Base-by-base conservation (phyloP, 2,797 vertebrate genomes). In the Alauda arvensis region DNA sequence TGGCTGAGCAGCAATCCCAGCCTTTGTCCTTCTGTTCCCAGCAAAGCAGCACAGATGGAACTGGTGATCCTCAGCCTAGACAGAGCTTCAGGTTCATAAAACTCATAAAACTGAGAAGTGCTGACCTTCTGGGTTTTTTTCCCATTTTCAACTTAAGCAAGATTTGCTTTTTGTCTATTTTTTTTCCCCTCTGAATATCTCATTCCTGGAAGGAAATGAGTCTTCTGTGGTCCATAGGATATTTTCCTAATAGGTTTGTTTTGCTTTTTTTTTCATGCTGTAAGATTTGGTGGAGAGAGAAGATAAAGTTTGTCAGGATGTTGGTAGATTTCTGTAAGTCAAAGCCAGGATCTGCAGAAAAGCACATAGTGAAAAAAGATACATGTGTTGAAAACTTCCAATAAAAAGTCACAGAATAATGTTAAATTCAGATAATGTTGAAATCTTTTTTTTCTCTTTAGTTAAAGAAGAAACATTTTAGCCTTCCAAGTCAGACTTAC, bases 401-500 rank as follows among this genome's bases (percentile, higher is more conserved):
- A 19, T 61, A 80, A 81, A 62, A 81, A 67, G 18, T 78, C 29
- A 19, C n/a, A 80, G 37, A 91, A 80, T 68, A 60, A 71, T 45
- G 23, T 75, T 46, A 28, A 39, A 56, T 85, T 94, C 48, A 87
- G 76, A 75, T 92, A 80, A 66, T 90, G 90, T 90, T 84, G 83
- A 74, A 83, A 88, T 59, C 1, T 67, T 42, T 62, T 81, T 67
- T 33, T 21, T 20, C 28, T 45, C 28, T 39, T 53, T 53, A 25
- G 24, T 59, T 81, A 77, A 88, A 89, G 89, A 85, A 89, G 83
- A 90, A 94, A 77, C 81, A 82, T 75, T 83, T 89, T 57, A 82
- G 25, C 89, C 76, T 86, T 94, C 94, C 70, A 88, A 92, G 89
- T 92, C 89, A 88, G 92, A 89, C 81, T 94, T 94, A 90, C 90